Base-by-base conservation (phyloP, 2,888 invertebrate species). In the Ochropacha duplaris region DNA sequence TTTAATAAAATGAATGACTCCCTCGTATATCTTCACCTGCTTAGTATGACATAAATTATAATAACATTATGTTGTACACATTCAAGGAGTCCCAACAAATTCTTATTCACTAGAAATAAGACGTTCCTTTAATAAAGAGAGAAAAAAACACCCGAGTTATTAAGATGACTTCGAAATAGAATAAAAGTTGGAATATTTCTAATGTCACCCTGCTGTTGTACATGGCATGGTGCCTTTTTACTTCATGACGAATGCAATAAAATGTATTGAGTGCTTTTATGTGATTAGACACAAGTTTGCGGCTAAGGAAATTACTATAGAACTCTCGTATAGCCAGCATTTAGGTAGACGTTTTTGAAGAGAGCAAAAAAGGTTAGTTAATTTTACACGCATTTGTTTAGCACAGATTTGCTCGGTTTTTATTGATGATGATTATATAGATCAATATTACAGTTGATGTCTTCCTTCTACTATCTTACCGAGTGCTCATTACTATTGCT, bases 31-130 rank as follows among this genome's bases (percentile, higher is more conserved):
- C 91, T 91, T 91, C 92, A 92, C 92, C 92, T 92, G 92, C 91
- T 90, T 91, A 89, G 92, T 90, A 88, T 86, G 88, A 92, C 90
- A 92, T 92, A 92, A 92, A 91, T 92, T 90, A 91, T 91, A 92
- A 89, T 90, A 91, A 91, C 89, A 91, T 90, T 88, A 91, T 91
- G 89, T 91, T 90, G 89, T 90, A 91, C 90, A 88, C 84, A 85
- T 81, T 87, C 88, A 90, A 87, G 89, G 82, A 89, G 89, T 89
- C 85, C 88, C 86, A 89, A 90, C 91, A 90, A 91, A 91, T 91
- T 90, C 90, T 87, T 86, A 86, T 88, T 88, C 89, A 88, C 87
- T 84, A 87, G 83, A 82, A 90, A 88, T 91, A 89, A 90, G 90
- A 90, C 77, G 78, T 90, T 85, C 80, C 71, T 81, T 76, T 14